Base-by-base conservation (phyloP, 2,888 invertebrate species). In the Eucera pruinosa region DNA sequence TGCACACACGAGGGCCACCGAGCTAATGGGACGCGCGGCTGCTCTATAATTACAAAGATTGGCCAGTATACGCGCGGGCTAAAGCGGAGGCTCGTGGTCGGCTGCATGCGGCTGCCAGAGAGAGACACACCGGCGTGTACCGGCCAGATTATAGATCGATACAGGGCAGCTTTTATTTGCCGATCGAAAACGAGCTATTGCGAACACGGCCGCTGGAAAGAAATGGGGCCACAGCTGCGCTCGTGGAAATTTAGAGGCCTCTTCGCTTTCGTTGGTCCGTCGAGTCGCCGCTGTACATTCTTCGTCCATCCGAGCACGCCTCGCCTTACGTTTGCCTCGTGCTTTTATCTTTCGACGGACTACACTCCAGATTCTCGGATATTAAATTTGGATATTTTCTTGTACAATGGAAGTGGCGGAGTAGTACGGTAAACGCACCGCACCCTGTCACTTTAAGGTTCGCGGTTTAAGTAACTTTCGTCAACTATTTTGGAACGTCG, bases 21-120 rank as follows among this genome's bases (percentile, higher is more conserved):
- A 89, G 86, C 88, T 90, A 90, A 90, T 89, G 88, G 88, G 88
- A 90, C 88, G 89, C 89, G 87, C 89, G 90, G 84, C 86, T 85
- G 86, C 82, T 90, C 89, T 91, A 89, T 91, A 91, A 91, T 91
- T 91, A 91, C 88, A 90, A 90, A 90, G 90, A 91, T 91, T 91
- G 90, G 86, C 87, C 87, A 83, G 77, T 80, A 85, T 81, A 72
- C 33, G 60, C 75, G 75, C 54, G 50, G 65, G 67, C 55, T 45
- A 33, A 58, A 54, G 57, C 30, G 18, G 25, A 62, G 61, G 70
- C 58, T 36, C 70, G 69, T 60, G 74, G 73, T 55, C 36, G 55
- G 52, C 43, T 57, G 70, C 66, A 52, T 39, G 62, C 18, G 62
- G 20, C 43, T 45, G 61, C 1, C 25, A 55, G 47, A 47, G 71